Evolutionary conservation across 2,888 invertebrate genomes (phyloP).

Genomic region (Erannis defoliaria): DNA sequence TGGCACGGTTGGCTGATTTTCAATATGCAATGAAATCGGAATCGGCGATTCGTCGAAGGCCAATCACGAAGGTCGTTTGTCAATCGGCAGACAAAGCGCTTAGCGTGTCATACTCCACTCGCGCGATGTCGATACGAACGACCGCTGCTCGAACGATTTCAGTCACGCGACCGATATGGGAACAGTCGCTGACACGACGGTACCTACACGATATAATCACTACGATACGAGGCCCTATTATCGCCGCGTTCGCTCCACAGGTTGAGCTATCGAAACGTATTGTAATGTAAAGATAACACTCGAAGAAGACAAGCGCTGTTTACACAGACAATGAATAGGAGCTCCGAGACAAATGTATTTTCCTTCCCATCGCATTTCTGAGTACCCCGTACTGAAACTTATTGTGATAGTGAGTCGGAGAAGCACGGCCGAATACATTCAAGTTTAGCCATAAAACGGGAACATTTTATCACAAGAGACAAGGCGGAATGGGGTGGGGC

Average conservation of each 20-base stretch:
- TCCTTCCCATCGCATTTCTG: slow-evolving; percentile 47
- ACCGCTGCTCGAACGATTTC: slow-evolving; percentile 63
- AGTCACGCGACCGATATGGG: slow-evolving; percentile 68
- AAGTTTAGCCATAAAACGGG: slow-evolving; percentile 58
- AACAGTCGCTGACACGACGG: slow-evolving; percentile 52
- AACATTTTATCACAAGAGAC: slow-evolving; percentile 57
- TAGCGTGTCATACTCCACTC: slow-evolving; percentile 76
- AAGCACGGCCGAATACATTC: slow-evolving; percentile 50
- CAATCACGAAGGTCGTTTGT: slow-evolving; percentile 70
- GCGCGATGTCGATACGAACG: slow-evolving; percentile 69
- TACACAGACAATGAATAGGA: slow-evolving; percentile 43
- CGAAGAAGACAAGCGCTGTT: slow-evolving; percentile 39
- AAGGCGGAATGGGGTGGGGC: slow-evolving; percentile 45
- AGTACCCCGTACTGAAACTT: slow-evolving; percentile 47
- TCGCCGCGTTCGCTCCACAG: slow-evolving; percentile 56
- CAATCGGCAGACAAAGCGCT: slow-evolving; percentile 67
- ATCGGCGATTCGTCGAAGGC: slow-evolving; percentile 57
- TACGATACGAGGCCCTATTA: slow-evolving; percentile 53
- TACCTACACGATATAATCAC: slow-evolving; percentile 54
- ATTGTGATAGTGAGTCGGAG: slow-evolving; percentile 46
- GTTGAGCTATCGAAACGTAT: slow-evolving; percentile 61
- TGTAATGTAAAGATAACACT: slow-evolving; percentile 63
- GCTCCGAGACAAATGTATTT: slow-evolving; percentile 42
- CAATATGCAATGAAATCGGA: slow-evolving; percentile 55
- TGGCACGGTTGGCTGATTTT: slow-evolving; percentile 42